Base-by-base conservation (phyloP, 2,797 vertebrate species). In the Pitangus sulphuratus region DNA sequence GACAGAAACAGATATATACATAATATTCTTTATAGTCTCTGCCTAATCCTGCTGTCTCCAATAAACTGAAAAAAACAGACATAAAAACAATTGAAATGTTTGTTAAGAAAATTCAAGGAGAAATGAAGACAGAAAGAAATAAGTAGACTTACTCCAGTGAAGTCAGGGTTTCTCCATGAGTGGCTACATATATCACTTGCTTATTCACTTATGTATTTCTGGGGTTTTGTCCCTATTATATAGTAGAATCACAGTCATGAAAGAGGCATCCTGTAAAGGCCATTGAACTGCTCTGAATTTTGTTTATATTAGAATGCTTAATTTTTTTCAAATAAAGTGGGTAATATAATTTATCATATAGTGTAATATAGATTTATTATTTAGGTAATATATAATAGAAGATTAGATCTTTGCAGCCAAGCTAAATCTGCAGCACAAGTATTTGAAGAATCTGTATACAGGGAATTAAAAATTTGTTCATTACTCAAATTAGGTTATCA, bases 401-500 rank as follows among this genome's bases (percentile, higher is more conserved):
- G 87, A 69, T 18, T 51, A 18, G 33, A 79, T 78, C 47, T 77
- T 66, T 84, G 19, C 60, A 93, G 19, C 35, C 87, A 21, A 56
- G 40, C 19, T 77, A 33, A 57, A 39, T 79, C 39, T 53, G 37
- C 50, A 78, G 58, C 22, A 28, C 33, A 60, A 12, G 28, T 90
- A 54, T 57, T 77, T 96, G 24, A n/a, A 60, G 48, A 90, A 68
- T 79, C 20, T 54, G 5, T 61, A 47, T 45, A 25, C 86, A 77
- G 17, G 28, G 24, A 40, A 60, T 77, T 74, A 37, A 75, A 85
- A 44, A 35, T 68, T 68, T 89, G 11, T 47, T 94, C 12, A 44
- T 82, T 80, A 57, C 33, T 96, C 48, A 85, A 80, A 93, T 90
- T 77, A 83, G 30, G 37, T 54, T 64, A 53, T 85, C 56, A 89